Evolutionary conservation across 92 coral and sea anemone species (phyloP).

Genomic region (Parazoanthus swiftii): DNA sequence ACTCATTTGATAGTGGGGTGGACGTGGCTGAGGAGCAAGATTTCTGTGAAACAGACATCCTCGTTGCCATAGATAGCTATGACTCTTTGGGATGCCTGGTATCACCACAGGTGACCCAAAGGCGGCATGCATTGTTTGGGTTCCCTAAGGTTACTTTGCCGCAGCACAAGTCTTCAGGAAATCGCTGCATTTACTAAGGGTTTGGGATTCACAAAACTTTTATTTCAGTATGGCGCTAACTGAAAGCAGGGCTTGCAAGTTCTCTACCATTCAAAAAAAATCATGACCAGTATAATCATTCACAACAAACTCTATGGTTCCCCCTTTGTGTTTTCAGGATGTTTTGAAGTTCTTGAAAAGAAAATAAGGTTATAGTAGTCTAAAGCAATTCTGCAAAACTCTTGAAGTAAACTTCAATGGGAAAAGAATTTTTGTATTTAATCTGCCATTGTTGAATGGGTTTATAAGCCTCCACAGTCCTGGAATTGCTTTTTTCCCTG

Average conservation of each 20-base stretch:
- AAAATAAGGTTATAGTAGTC: too few relatives aligned
- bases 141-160: background rate
- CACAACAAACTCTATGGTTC: too few relatives aligned
- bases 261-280: background rate
- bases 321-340: too few relatives aligned
- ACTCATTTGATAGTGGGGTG: constrained; percentile 29
- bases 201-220: background rate
- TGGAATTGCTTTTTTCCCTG: background rate
- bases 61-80: constrained; percentile 22
- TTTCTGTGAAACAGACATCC: constrained; percentile 40
- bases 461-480: background rate
- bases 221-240: background rate
- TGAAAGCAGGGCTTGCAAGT: background rate
- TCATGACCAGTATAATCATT: background rate
- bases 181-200: background rate
- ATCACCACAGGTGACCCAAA: constrained; percentile 13
- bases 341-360: too few relatives aligned
- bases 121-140: constrained; percentile 2
- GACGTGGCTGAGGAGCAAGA: constrained; percentile 15
- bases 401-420: too few relatives aligned
- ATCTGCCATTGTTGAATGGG: too few relatives aligned
- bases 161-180: constrained; percentile 9
- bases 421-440: too few relatives aligned
- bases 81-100: constrained; percentile 26
- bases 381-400: too few relatives aligned